Percentiles rank a stretch among this genome's conserved stretches.
Conservation (phyloP, 2,888 invertebrate genomes). For the Pasiphila rectangulata region DNA sequence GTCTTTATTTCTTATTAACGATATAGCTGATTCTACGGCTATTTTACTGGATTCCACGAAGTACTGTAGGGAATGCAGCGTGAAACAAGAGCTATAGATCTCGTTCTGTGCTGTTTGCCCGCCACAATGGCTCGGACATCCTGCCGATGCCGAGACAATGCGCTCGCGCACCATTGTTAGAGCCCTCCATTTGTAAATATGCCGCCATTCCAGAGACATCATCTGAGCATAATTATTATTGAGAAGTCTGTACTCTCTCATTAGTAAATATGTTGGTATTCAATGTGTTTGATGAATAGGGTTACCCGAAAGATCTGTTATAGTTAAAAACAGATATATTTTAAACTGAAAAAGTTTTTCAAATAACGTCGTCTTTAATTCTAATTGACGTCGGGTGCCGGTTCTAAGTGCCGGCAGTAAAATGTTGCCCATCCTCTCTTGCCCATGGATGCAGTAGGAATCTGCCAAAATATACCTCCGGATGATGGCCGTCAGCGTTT, state of each 20-base stretch:
- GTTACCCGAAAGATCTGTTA: neutral
- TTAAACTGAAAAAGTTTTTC: too few relatives aligned
- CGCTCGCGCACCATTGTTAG: slow-evolving; percentile 69
- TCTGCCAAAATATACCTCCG: too few relatives aligned
- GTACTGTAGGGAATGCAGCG: slow-evolving; percentile 37
- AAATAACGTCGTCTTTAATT: too few relatives aligned
- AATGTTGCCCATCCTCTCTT: too few relatives aligned
- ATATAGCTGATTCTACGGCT: neutral
- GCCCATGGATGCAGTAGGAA: too few relatives aligned
- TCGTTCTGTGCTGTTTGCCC: slow-evolving; percentile 78
- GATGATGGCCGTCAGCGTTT: too few relatives aligned
- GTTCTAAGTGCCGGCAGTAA: too few relatives aligned
- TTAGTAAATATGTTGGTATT: slow-evolving; percentile 16
- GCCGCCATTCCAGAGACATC: slow-evolving; percentile 51
- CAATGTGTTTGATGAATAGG: slow-evolving; percentile 4
- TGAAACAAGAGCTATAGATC: slow-evolving; percentile 60
- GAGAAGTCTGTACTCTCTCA: slow-evolving; percentile 38
- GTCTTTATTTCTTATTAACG: neutral
- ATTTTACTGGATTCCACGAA: slow-evolving; percentile 11
- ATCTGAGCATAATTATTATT: slow-evolving; percentile 45
- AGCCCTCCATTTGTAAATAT: slow-evolving; percentile 69
- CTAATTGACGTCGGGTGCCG: too few relatives aligned
- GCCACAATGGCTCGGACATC: slow-evolving; percentile 76
- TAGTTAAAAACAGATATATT: too few relatives aligned
- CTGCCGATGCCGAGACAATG: slow-evolving; percentile 75